phyloP scores from a whole-genome alignment of 2,888 invertebrate species.

The Linnaemya tessellans region DNA sequence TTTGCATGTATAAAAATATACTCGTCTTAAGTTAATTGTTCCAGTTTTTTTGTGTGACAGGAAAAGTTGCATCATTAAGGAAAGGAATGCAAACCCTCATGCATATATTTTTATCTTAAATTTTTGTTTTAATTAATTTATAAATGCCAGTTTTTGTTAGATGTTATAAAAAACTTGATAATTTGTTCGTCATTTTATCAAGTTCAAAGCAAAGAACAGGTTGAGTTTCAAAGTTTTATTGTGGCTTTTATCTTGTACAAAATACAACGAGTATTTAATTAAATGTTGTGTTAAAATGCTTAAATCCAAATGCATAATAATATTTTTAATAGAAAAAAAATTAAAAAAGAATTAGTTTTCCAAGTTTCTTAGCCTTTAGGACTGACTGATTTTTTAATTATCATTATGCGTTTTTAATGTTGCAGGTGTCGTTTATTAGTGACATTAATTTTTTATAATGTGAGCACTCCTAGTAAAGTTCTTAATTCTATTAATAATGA shows the following conservation, averaged over 20 bases:
- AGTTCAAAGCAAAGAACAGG: neutral
- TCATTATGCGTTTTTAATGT: neutral
- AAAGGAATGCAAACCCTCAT: slow-evolving; percentile 20
- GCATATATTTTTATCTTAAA: neutral
- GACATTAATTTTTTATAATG: neutral
- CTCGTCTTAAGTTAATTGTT: slow-evolving; percentile 34
- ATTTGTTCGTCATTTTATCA: neutral
- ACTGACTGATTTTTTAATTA: too few species aligned
- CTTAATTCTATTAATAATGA: slow-evolving; percentile 9
- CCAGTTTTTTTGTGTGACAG: slow-evolving; percentile 26
- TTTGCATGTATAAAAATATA: neutral
- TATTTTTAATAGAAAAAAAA: neutral
- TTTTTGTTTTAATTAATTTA: slow-evolving; percentile 9
- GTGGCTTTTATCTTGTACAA: neutral
- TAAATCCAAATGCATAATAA: too few species aligned
- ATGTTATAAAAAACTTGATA: neutral
- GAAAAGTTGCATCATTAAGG: neutral
- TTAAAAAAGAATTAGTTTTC: neutral
- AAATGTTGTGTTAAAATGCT: neutral
- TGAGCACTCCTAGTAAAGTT: neutral
- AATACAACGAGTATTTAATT: neutral
- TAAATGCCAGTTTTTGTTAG: neutral
- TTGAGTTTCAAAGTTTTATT: neutral
- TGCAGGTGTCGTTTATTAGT: neutral
- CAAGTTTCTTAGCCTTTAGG: too few species aligned